Conservation (phyloP, 2,113 vertebrate genomes). For the Trogon surrucura region DNA sequence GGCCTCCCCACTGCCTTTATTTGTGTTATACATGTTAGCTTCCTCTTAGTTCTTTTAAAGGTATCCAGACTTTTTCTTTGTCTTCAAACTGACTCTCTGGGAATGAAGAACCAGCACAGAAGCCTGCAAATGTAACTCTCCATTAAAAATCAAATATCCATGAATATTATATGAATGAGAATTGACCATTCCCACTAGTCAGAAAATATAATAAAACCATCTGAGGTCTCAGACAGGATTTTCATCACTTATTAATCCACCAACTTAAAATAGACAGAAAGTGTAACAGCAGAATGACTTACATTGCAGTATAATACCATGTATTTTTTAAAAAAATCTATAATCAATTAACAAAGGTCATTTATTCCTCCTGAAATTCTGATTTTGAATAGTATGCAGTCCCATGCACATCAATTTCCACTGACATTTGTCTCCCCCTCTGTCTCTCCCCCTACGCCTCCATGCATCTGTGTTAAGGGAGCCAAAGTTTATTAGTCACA, state of each 20-base stretch:
- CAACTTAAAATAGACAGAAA: background rate
- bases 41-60: background rate
- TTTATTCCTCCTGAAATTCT: constrained; percentile 42
- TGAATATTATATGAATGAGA: constrained; percentile 86
- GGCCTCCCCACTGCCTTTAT: background rate
- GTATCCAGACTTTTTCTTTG: background rate
- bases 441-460: background rate
- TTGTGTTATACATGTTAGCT: background rate
- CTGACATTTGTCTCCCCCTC: constrained; percentile 14
- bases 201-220: constrained; percentile 59
- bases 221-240: constrained; percentile 25
- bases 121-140: constrained; percentile 55
- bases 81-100: background rate
- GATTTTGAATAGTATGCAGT: constrained; percentile 33
- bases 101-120: constrained; percentile 4
- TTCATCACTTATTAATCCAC: constrained; percentile 57
- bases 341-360: constrained; percentile 41
- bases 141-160: constrained; percentile 81
- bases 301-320: background rate
- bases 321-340: background rate
- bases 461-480: constrained; percentile 28
- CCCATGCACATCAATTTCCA: constrained; percentile 46
- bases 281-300: background rate
- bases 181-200: constrained; percentile 70
- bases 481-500: constrained; percentile 57